A percentile compares a stretch with the other conserved stretches of the same genome.
phyloP scores from a whole-genome alignment of 2,113 vertebrate genomes.

The Trematocara zebra region DNA sequence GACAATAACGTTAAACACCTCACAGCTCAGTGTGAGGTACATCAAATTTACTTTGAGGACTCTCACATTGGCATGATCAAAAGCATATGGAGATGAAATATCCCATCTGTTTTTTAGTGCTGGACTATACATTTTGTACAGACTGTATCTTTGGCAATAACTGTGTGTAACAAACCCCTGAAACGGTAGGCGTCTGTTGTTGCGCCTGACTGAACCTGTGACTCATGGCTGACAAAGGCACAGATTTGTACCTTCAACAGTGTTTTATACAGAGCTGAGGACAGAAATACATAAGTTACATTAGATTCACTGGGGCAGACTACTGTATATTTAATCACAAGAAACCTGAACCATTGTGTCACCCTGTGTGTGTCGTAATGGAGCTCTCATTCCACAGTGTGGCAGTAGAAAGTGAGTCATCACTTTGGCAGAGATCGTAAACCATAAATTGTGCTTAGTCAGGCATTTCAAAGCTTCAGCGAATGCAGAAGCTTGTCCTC shows the following conservation, averaged over 20 bases:
- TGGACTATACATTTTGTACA: neutral
- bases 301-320: conserved; percentile 25
- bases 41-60: neutral
- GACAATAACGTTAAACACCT: neutral
- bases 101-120: conserved; percentile 7
- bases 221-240: neutral
- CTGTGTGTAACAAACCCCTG: neutral
- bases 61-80: neutral
- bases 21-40: neutral
- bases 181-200: conserved; percentile 25
- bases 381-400: neutral
- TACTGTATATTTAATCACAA: conserved; percentile 46
- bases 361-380: neutral
- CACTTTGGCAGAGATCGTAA: conserved; percentile 27
- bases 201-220: neutral
- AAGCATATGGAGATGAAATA: neutral
- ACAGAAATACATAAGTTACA: conserved; percentile 22
- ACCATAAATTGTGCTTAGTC: conserved; percentile 51
- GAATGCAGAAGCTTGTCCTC: neutral
- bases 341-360: conserved; percentile 16
- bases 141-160: conserved; percentile 24
- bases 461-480: conserved; percentile 33
- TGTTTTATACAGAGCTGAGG: conserved; percentile 8
- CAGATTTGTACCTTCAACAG: neutral
- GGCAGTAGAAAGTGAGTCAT: conserved; percentile 36